Percentiles rank a stretch among this genome's conserved stretches.
phyloP scores from a whole-genome alignment of 2,888 invertebrate species.

The Lasioglossum malachurum region DNA sequence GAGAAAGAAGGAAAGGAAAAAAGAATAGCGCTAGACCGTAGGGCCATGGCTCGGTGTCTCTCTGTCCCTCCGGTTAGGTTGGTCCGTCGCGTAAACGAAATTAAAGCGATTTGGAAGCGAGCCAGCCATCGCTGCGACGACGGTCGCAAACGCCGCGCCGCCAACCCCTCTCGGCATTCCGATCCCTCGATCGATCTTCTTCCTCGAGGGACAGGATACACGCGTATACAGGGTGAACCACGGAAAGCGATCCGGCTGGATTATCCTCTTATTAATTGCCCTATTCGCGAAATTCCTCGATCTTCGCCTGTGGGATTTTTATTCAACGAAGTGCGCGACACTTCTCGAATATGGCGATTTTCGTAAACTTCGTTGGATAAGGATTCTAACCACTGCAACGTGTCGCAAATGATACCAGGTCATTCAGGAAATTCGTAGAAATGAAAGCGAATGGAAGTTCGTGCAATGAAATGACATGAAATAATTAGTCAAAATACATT shows the following conservation, averaged over 20 bases:
- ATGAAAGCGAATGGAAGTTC: no score
- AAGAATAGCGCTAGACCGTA: background rate
- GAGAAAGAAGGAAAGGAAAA: background rate
- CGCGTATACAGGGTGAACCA: slow-evolving; percentile 20
- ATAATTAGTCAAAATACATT: no score
- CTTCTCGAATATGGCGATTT: background rate
- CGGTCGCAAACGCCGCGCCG: slow-evolving; percentile 48
- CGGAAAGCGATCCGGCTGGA: background rate
- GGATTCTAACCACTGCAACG: no score
- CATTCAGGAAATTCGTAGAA: no score
- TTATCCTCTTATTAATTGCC: background rate
- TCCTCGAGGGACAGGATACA: slow-evolving; percentile 63
- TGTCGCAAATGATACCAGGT: no score
- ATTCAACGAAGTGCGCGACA: no score
- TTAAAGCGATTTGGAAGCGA: slow-evolving; percentile 77
- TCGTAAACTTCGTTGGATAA: no score
- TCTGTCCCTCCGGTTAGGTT: slow-evolving; percentile 31
- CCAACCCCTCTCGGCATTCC: slow-evolving; percentile 66
- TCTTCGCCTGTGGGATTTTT: background rate
- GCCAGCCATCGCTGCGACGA: slow-evolving; percentile 72
- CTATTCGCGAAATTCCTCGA: background rate
- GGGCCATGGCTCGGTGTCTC: background rate
- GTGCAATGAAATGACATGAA: no score
- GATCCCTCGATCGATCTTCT: slow-evolving; percentile 72
- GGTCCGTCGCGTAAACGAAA: slow-evolving; percentile 74